A percentile compares a stretch with the other conserved stretches of the same genome.
Conservation (phyloP, 2,113 vertebrate genomes). For the Podilymbus podiceps region DNA sequence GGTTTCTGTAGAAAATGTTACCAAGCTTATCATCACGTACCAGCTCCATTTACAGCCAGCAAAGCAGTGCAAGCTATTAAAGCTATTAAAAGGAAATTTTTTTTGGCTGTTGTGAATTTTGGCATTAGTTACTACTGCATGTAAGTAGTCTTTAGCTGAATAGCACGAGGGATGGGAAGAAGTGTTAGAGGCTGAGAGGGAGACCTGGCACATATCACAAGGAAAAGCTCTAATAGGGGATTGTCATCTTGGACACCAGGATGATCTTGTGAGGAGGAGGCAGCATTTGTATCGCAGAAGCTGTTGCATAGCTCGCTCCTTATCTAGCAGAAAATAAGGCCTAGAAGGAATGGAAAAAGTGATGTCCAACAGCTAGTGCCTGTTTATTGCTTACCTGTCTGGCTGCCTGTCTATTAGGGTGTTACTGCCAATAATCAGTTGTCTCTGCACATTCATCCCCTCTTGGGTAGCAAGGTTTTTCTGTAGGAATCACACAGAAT, state of each 20-base stretch:
- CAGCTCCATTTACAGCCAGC: not conserved
- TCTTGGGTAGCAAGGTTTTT: not conserved
- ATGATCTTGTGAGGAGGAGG: not conserved
- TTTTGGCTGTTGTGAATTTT: constrained; percentile 2
- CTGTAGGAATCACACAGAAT: too few species aligned
- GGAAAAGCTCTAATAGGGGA: not conserved
- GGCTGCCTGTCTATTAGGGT: not conserved
- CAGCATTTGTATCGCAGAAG: not conserved
- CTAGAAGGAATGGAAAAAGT: not conserved
- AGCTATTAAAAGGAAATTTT: not conserved
- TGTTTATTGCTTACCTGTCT: not conserved
- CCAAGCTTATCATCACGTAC: not conserved
- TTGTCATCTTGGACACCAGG: not conserved
- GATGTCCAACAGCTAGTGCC: not conserved
- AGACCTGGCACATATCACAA: not conserved
- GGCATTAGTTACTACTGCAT: not conserved
- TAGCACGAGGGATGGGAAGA: not conserved
- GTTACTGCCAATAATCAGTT: not conserved
- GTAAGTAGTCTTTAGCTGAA: not conserved
- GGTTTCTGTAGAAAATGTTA: not conserved
- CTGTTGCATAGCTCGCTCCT: not conserved
- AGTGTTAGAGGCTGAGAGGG: not conserved
- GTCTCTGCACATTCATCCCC: not conserved
- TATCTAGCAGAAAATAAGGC: not conserved
- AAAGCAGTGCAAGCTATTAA: not conserved